phyloP scores from a whole-genome alignment of 2,797 vertebrate genomes.

The Tamandua tetradactyla region DNA sequence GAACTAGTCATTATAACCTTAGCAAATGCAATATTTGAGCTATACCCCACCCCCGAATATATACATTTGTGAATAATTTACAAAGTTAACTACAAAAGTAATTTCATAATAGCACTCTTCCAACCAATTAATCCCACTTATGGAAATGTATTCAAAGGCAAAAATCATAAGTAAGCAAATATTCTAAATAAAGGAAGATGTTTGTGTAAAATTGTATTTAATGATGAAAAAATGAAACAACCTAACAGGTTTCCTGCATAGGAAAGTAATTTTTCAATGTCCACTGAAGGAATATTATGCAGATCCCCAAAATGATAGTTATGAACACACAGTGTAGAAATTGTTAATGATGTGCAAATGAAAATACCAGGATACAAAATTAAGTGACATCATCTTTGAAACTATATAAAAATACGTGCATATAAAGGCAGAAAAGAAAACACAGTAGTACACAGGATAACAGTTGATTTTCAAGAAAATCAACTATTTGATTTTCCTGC shows the following conservation, averaged over 20 bases:
- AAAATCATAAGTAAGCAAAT: background rate
- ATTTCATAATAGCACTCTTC: background rate
- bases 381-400: background rate
- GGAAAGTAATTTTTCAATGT: background rate
- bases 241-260: background rate
- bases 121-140: background rate
- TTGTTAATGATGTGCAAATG: background rate
- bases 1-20: slow-evolving; percentile 46
- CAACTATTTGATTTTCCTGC: too few relatives aligned
- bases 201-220: background rate
- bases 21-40: background rate
- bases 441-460: background rate
- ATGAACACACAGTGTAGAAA: background rate
- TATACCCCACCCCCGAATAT: too few relatives aligned
- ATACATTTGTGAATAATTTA: slow-evolving; percentile 24
- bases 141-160: background rate
- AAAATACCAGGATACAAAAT: slow-evolving; percentile 4
- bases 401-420: background rate
- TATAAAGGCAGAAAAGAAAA: background rate
- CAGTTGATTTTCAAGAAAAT: background rate
- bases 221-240: background rate
- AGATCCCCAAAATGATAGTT: background rate
- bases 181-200: slow-evolving; percentile 7
- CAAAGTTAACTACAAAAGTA: background rate
- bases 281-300: background rate